phyloP scores from a whole-genome alignment of 2,888 invertebrate species.

The Bugula neritina region DNA sequence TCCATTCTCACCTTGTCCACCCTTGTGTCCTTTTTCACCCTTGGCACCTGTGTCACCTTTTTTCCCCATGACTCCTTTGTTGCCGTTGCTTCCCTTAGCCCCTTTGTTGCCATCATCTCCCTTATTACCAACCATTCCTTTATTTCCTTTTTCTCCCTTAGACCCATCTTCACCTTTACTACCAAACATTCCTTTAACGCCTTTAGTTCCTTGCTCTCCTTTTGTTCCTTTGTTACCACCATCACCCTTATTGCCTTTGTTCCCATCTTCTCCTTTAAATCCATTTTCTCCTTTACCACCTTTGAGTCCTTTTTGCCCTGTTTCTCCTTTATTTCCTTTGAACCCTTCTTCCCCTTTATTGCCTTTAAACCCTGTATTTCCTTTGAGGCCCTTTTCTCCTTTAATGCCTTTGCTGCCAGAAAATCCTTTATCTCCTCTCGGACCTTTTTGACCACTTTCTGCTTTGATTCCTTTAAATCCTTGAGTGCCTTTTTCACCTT shows the following conservation, averaged over 20 bases:
- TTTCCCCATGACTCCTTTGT: not conserved
- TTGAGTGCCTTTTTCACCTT: not conserved
- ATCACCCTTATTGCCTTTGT: not conserved
- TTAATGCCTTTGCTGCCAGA: not conserved
- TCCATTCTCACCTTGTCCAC: not conserved
- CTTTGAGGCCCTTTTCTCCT: not conserved
- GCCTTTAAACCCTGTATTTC: not conserved
- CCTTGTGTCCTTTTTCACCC: not conserved
- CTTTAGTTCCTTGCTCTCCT: not conserved
- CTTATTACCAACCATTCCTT: not conserved
- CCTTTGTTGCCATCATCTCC: not conserved
- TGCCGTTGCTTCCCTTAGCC: not conserved
- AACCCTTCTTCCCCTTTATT: not conserved
- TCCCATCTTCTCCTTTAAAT: not conserved
- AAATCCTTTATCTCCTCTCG: not conserved
- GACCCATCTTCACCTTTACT: not conserved
- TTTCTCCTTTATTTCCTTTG: not conserved
- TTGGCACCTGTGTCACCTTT: not conserved
- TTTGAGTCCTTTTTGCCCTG: not conserved
- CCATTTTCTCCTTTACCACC: not conserved
- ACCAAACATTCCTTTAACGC: not conserved
- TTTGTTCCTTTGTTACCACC: not conserved
- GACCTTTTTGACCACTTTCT: slow-evolving; percentile 1
- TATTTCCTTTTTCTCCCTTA: not conserved
- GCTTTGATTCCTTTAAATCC: not conserved